These are phyloP conservation scores for Poeciliopsis turneri DNA, from an alignment of 2,797 vertebrate species.

Conservation along the genomic window DNA sequence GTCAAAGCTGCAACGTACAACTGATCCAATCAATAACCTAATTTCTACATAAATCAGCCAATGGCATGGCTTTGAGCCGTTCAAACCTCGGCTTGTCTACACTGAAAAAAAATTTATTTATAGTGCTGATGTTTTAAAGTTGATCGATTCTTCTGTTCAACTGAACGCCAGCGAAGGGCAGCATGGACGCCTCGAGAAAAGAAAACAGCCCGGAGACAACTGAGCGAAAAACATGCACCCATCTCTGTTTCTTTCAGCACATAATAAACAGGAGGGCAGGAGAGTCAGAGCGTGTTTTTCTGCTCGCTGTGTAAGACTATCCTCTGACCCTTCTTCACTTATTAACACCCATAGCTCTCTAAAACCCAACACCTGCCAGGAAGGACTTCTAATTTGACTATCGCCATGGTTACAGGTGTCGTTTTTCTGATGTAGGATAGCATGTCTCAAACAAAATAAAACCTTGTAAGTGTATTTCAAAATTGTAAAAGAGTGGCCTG, in stretches of 20 bases:
- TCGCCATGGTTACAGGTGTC: constrained; percentile 41
- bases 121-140: constrained; percentile 7
- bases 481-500: not conserved
- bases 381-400: constrained; percentile 31
- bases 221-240: constrained; percentile 1
- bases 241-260: constrained; percentile 20
- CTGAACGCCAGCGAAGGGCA: constrained; percentile 4
- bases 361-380: constrained; percentile 32
- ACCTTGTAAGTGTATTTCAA: not conserved
- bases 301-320: constrained; percentile 38
- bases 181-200: constrained; percentile 11
- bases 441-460: constrained; percentile 9
- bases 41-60: constrained; percentile 11
- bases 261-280: constrained; percentile 16
- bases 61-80: constrained; percentile 26
- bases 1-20: not conserved
- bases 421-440: constrained; percentile 29
- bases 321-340: constrained; percentile 32
- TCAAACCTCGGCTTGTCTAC: not conserved
- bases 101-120: constrained; percentile 31
- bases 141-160: constrained; percentile 31
- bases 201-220: constrained; percentile 7
- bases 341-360: constrained; percentile 46
- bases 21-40: no score
- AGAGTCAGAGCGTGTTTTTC: constrained; percentile 17